A percentile compares a stretch with the other conserved stretches of the same genome.
These are phyloP conservation scores for Eudyptes chrysolophus DNA, from an alignment of 2,113 vertebrate genomes.

Conservation along the genomic window DNA sequence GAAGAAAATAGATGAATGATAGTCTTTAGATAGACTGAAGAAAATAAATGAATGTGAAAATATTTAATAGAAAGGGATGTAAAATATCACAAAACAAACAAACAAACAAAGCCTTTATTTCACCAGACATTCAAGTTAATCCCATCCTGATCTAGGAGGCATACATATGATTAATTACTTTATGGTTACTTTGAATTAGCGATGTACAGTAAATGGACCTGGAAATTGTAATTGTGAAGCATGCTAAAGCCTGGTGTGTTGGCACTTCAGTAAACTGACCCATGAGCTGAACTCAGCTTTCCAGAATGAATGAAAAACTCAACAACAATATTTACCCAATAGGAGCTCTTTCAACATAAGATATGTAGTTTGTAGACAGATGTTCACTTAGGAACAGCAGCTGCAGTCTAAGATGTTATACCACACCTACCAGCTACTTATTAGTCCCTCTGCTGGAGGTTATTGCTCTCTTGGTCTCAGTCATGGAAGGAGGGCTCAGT, in stretches of 20 bases:
- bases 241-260: not conserved
- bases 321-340: not conserved
- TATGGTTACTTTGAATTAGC: not conserved
- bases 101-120: not conserved
- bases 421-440: not conserved
- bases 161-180: not conserved
- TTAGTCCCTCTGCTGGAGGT: not conserved
- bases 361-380: not conserved
- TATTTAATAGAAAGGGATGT: not conserved
- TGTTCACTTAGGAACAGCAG: not conserved
- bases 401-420: not conserved
- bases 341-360: not conserved
- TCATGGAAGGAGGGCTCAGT: accelerated
- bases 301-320: not conserved
- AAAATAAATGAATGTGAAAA: not conserved
- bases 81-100: not conserved
- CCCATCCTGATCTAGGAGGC: not conserved
- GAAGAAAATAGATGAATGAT: not conserved
- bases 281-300: not conserved
- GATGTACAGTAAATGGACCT: not conserved
- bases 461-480: not conserved
- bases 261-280: not conserved
- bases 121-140: not conserved
- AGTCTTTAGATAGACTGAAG: not conserved
- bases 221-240: not conserved